Base-by-base conservation (phyloP, 2,888 invertebrate genomes). In the Schrankia costaestrigalis region DNA sequence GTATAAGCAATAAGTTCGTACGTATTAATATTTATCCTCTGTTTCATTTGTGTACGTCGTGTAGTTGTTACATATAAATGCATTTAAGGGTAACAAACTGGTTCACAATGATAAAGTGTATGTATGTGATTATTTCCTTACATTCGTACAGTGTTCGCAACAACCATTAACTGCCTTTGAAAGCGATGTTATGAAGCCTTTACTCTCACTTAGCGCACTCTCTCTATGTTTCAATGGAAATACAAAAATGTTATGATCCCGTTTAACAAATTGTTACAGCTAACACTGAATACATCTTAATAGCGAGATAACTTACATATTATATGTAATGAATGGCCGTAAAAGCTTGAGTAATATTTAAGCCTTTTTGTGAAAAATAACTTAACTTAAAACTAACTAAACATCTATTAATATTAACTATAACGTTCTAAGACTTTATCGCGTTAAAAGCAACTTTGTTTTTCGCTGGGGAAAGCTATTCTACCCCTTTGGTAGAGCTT, bases 141-240 rank as follows among this genome's bases (percentile, higher is more conserved):
- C 28, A 11, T 26, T n/a, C n/a, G n/a, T n/a, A 26, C 22, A n/a
- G 15, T 27, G 33, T 33, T 26, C 8, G 15, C 2, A 19, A 22
- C 22, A 9, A 33, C 27, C 33, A 17, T 26, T 33, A 33, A 19
- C 26, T 5, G 14, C 15, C 33, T 33, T 27, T 27, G 17, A 27
- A 14, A 22, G 11, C 8, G n/a, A 10, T n/a, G 8, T 17, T 19
- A 25, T 26, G 19, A 26, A 23, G 7, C 8, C 15, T 7, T 9
- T 3, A 3, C 11, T 2, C 23, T 14, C 22, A 19, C 21, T 19
- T n/a, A 17, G 11, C 15, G 1, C 12, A 6, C 3, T 2, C 18
- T 31, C 25, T 31, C 12, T 8, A 8, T 8, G 18, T 22, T 7
- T 1, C 3, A 21, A 21, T 22, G 8, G 9, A 9, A 22, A 22